Base-by-base conservation (phyloP, 2,888 invertebrate species). In the Oligia latruncula region DNA sequence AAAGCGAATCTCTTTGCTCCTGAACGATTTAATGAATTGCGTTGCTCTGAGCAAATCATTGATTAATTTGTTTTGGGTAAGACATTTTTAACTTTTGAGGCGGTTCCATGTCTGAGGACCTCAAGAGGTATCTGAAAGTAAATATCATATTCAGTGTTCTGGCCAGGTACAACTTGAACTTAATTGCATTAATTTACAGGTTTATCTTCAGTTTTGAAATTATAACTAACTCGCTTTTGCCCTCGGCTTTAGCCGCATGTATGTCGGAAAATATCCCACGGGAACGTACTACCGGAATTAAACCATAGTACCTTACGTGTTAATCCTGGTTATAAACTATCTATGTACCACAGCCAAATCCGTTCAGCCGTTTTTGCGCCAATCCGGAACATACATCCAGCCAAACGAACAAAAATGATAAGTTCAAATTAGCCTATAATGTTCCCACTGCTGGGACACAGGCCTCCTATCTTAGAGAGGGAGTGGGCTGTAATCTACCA, bases 1-100 rank as follows among this genome's bases (percentile, higher is more conserved):
- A 86, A 62, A 43, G 65, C 5, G 66, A 74, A 35, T 64, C 85
- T 79, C 84, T 76, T 84, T 87, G 80, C 85, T 87, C 35, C 29
- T 58, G 76, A 77, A 78, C 76, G 78, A 78, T 83, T 83, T 71
- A 83, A 73, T 87, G 80, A 85, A 87, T 87, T 83, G 75, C 83
- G 71, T 78, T 82, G 68, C 79, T 80, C 70, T 52, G 72, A 82
- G 72, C 49, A 78, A 85, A 83, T 75, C 67, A 85, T 74, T 84
- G 76, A 86, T 82, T 82, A 82, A 82, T 82, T 81, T 77, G 64
- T 74, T 77, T 81, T 78, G 62, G 75, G 55, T 52, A 62, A 35
- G 65, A 43, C 73, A n/a, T 52, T 20, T 52, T 17, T 4, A 49
- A 66, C 11, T 62, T 43, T 49, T 49, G 49, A n/a, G 15, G 20